Conservation (phyloP, 1,140 invertebrate species). For the Elymnias hypermnestra region DNA sequence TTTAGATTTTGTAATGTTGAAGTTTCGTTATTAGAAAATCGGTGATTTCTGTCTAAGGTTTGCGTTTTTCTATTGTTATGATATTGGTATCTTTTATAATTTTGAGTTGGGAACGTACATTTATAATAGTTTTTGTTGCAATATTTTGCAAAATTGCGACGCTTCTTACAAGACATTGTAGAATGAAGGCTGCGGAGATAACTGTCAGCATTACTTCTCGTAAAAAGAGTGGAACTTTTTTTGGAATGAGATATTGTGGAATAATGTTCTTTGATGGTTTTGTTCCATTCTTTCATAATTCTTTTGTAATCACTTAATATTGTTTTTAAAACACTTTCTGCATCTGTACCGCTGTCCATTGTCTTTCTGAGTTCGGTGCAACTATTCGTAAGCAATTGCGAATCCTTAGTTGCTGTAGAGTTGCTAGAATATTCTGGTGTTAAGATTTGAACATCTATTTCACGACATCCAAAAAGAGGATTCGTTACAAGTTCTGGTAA, state of each 20-base stretch:
- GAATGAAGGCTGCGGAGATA: constrained; percentile 58
- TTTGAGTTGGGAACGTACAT: constrained; percentile 33
- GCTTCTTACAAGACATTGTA: constrained; percentile 46
- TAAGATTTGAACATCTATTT: constrained; percentile 43
- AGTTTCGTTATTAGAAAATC: constrained; percentile 40
- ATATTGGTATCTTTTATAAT: constrained; percentile 30
- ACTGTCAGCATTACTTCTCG: constrained; percentile 47
- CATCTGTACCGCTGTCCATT: constrained; percentile 37
- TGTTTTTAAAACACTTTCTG: constrained; percentile 42
- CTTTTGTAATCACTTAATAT: constrained; percentile 67
- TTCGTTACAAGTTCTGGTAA: constrained; percentile 56
- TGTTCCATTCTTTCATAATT: constrained; percentile 74
- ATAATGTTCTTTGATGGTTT: constrained; percentile 63
- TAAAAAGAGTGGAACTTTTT: constrained; percentile 37
- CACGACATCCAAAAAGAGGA: constrained; percentile 55
- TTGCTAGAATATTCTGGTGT: constrained; percentile 44
- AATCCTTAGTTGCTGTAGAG: constrained; percentile 45
- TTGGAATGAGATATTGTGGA: constrained; percentile 45
- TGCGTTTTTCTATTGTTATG: constrained; percentile 34
- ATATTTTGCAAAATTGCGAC: constrained; percentile 15
- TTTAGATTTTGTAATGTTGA: constrained; percentile 51
- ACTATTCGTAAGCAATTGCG: constrained; percentile 55
- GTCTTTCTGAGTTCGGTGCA: constrained; percentile 62
- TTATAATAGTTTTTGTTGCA: constrained; percentile 30
- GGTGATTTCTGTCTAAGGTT: constrained; percentile 35